Evolutionary conservation across 1,140 invertebrate species (phyloP).

Genomic region (Ceratosolen fusciceps): DNA sequence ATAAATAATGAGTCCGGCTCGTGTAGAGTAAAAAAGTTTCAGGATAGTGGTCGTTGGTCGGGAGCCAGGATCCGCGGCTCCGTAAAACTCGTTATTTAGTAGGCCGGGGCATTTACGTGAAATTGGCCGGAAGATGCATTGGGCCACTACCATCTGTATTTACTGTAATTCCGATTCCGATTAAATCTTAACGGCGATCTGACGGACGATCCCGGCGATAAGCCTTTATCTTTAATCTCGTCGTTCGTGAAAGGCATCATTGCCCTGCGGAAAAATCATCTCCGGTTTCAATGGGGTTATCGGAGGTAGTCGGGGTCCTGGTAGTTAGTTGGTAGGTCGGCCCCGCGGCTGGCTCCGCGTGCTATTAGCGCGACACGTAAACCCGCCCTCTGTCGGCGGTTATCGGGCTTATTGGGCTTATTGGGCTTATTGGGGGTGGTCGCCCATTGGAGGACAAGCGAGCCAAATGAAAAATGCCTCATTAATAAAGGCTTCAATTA

Average conservation of each 20-base stretch:
- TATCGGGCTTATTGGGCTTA: no score
- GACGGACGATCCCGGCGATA: constrained; percentile 5
- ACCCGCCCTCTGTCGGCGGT: no score
- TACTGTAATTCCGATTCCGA: constrained; percentile 21
- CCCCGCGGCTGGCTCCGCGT: neutral
- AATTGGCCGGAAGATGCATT: no score
- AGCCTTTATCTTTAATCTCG: constrained; percentile 15
- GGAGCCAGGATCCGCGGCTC: no score
- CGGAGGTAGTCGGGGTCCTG: no score
- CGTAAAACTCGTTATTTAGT: no score
- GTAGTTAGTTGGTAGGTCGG: no score
- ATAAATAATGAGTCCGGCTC: no score
- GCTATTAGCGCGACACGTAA: no score
- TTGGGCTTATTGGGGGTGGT: no score
- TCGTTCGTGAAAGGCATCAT: neutral
- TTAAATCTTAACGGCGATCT: constrained; percentile 14
- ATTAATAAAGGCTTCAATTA: constrained; percentile 43
- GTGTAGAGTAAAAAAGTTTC: neutral
- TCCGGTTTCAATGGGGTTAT: constrained; percentile 31
- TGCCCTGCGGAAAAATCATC: constrained; percentile 24
- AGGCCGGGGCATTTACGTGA: no score
- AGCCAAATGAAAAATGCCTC: constrained; percentile 25
- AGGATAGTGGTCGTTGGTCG: no score
- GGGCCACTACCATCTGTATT: constrained; percentile 26
- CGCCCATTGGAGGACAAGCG: neutral